Conservation (phyloP, 2,888 invertebrate genomes). For the Dilophus febrilis region DNA sequence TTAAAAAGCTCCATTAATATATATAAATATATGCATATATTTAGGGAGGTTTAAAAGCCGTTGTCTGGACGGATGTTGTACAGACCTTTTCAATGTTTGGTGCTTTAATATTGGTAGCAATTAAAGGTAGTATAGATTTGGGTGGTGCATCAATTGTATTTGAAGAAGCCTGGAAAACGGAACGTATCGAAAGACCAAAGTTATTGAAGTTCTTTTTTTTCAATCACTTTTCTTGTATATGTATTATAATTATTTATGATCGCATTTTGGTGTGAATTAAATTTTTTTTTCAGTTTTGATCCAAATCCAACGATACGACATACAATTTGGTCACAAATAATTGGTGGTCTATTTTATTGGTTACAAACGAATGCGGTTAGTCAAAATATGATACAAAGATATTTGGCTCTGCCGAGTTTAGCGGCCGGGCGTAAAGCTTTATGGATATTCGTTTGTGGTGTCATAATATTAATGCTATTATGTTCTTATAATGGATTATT, state of each 20-base stretch:
- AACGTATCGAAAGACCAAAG: constrained; percentile 54
- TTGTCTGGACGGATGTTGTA: constrained; percentile 60
- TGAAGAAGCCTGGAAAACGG: constrained; percentile 48
- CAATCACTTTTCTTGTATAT: not conserved
- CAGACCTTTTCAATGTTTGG: constrained; percentile 64
- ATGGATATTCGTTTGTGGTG: constrained; percentile 37
- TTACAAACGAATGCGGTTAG: constrained; percentile 63
- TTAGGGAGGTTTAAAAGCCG: constrained; percentile 64
- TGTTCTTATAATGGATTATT: constrained; percentile 44
- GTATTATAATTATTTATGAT: too few relatives aligned
- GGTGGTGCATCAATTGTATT: constrained; percentile 50
- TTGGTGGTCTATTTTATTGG: constrained; percentile 68
- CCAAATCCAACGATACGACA: constrained; percentile 62
- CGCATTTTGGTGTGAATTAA: not conserved
- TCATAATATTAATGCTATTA: constrained; percentile 32
- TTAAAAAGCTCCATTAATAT: too few relatives aligned
- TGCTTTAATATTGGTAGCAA: constrained; percentile 51
- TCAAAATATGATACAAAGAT: constrained; percentile 78
- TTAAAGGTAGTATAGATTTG: constrained; percentile 57
- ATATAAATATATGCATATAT: too few relatives aligned
- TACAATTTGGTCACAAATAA: constrained; percentile 59
- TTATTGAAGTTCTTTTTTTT: constrained; percentile 23
- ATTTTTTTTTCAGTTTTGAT: constrained; percentile 43
- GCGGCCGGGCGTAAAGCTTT: constrained; percentile 39
- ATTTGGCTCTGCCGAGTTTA: constrained; percentile 56